Base-by-base conservation (phyloP, 2,113 vertebrate species). In the Podarcis muralis region DNA sequence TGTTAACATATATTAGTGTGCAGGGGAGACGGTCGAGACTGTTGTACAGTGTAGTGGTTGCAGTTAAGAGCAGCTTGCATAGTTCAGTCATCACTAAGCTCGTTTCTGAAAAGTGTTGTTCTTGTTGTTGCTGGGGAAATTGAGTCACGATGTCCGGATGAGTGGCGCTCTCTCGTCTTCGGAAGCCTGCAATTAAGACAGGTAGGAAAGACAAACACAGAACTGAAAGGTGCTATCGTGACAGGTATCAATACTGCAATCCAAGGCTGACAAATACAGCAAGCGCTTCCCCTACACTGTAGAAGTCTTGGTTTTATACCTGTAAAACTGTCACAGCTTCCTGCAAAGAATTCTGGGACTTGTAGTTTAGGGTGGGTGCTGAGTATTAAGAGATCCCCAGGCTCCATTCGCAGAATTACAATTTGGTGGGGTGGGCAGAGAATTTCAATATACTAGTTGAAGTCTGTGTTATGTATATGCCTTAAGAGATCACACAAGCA, bases 121-220 rank as follows among this genome's bases (percentile, higher is more conserved):
- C 48, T 53, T 53, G 9, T 53, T 53, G 48, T 53, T 53, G 23
- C 12, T 5, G 15, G 66, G 65, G 71, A 25, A 87, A 22, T 35
- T 23, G 3, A 92, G 86, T 93, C 96, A 97, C 81, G 95, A 94
- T 0, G 96, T 95, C 92, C 95, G 94, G 90, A 97, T 96, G 90
- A 97, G 97, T 0, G 97, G 96, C 11, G 96, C 96, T 87, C 96
- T 95, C 93, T 97, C 97, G 5, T 97, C 97, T 81, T 95, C 94
- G 0, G 96, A 96, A 74, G 96, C 92, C 97, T 97, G 94, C 13
- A 90, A 95, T 65, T 80, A 85, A 76, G 78, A 57, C 57, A n/a
- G n/a, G 18, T 12, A n/a, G 68, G 30, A 32, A 53, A 53, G 48
- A 53, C 48, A 53, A 53, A 53, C 48, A 53, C 48, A 53, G 48